These are phyloP conservation scores for Sarcophaga bullata DNA, from an alignment of 1,140 invertebrate species.

Conservation along the genomic window DNA sequence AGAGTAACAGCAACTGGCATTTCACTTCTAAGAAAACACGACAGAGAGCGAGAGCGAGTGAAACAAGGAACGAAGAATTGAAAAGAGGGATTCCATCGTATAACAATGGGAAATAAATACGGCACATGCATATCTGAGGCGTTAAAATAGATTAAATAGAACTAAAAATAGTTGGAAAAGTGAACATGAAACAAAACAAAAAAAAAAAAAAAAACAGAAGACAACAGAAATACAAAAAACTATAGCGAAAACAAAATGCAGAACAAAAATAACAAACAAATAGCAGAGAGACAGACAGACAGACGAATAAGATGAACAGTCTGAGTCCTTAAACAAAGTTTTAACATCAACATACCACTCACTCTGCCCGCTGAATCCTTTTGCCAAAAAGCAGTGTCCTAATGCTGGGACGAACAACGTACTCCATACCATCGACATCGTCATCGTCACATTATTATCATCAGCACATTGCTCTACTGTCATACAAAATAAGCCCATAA, in stretches of 20 bases:
- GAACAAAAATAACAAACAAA: too few relatives aligned
- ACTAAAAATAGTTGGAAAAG: slow-evolving; percentile 36
- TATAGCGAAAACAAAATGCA: too few relatives aligned
- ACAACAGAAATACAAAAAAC: not conserved
- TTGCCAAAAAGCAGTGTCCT: too few relatives aligned
- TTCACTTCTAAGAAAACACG: not conserved
- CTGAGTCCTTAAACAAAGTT: slow-evolving; percentile 19
- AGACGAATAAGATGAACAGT: not conserved
- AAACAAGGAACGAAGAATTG: not conserved
- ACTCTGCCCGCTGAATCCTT: not conserved
- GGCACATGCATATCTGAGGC: slow-evolving; percentile 38
- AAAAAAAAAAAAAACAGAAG: not conserved
- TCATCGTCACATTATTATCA: too few relatives aligned
- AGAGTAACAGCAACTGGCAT: not conserved
- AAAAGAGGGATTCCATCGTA: not conserved
- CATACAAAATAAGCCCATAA: slow-evolving; percentile 1
- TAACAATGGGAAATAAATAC: slow-evolving; percentile 37
- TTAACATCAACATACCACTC: not conserved
- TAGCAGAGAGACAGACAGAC: not conserved
- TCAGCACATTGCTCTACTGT: not conserved
- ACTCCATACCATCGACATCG: too few relatives aligned
- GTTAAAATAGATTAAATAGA: slow-evolving; percentile 37
- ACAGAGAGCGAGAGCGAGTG: not conserved
- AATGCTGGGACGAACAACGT: too few relatives aligned
- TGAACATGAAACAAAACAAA: slow-evolving; percentile 2